A percentile compares a stretch with the other conserved stretches of the same genome.
Conservation (phyloP, 2,888 invertebrate genomes). For the Allophyes oxyacanthae region DNA sequence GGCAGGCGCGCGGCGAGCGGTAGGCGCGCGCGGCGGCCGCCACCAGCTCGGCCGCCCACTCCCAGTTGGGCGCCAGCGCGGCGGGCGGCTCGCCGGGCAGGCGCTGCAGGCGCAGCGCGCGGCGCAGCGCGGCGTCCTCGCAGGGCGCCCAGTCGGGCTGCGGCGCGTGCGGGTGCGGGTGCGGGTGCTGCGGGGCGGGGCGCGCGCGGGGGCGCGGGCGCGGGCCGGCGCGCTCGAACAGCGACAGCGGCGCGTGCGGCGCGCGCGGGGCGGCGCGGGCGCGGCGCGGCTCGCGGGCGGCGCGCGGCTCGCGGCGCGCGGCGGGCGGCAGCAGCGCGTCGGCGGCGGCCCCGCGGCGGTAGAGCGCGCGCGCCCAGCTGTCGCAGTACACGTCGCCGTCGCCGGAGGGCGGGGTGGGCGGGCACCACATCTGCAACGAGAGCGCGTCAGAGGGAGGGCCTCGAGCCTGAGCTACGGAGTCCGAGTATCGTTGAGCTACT, state of each 20-base stretch:
- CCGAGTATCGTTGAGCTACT: conserved; percentile 77
- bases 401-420: conserved; percentile 98
- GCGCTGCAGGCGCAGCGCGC: conserved; percentile 93
- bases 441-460: not conserved
- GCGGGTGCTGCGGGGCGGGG: conserved; percentile 77
- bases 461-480: not conserved
- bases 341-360: conserved; percentile 92
- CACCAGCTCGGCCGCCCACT: conserved; percentile 97
- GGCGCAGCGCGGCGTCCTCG: conserved; percentile 96
- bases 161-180: conserved; percentile 92
- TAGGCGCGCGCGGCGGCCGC: conserved; percentile 95
- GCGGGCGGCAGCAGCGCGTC: conserved; percentile 92
- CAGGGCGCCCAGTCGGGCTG: conserved; percentile 96
- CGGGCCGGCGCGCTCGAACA: conserved; percentile 90
- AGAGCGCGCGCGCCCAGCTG: conserved; percentile 94
- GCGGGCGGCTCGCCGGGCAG: conserved; percentile 91
- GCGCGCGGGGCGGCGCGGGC: conserved; percentile 92
- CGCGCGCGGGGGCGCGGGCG: conserved; percentile 89
- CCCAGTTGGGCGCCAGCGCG: conserved; percentile 98
- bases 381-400: conserved; percentile 98
- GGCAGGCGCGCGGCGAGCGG: conserved; percentile 97
- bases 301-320: conserved; percentile 90
- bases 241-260: conserved; percentile 91
- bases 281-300: conserved; percentile 91
- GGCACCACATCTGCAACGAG: conserved; percentile 96